Evolutionary conservation across 2,113 vertebrate genomes (phyloP), one percentile per base, ranked within the genome.

Genomic region (Pardalotus punctatus): DNA sequence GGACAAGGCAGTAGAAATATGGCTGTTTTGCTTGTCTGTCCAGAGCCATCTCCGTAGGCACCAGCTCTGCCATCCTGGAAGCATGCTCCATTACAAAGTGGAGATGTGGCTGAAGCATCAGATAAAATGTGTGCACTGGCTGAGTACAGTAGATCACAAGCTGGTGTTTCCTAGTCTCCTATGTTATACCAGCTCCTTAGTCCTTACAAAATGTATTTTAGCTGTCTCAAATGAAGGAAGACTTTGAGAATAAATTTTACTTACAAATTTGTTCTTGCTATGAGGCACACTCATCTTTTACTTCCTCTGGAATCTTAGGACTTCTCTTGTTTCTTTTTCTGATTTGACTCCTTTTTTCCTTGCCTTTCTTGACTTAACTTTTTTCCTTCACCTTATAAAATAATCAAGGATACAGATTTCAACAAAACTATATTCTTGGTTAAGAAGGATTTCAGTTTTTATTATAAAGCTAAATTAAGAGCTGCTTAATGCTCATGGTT

Each of bases 391-490:
- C 83, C 80, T 82, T 90, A 95, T 80, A 67, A 93, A 89, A 94
- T 83, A 94, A 93, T 95, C 84, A 95, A 88, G 76, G 72, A 80
- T 96, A 95, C 47, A 95, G 86, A 86, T 91, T 97, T 95, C 71
- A 81, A 83, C 51, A 78, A 90, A 96, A 94, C 78, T 80, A 6
- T 85, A 51, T 14, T 93, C 71, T 88, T 71, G 79, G 81, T 96
- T 94, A 95, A 88, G 82, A 94, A 93, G 94, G 95, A 97, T 97
- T 96, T 97, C 86, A 83, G 25, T 83, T 97, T 97, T 97, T 96
- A 97, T 97, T 97, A 96, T 97, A 95, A 95, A 90, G 88, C 77
- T 96, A 97, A 97, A 94, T 96, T 94, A 97, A 94, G 88, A 96
- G 67, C 88, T 90, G 12, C 93, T 96, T 97, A 97, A 97, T 97